A percentile compares a stretch with the other conserved stretches of the same genome.
Conservation (phyloP, 2,888 invertebrate genomes). For the Scaptomyza caliginosa region DNA sequence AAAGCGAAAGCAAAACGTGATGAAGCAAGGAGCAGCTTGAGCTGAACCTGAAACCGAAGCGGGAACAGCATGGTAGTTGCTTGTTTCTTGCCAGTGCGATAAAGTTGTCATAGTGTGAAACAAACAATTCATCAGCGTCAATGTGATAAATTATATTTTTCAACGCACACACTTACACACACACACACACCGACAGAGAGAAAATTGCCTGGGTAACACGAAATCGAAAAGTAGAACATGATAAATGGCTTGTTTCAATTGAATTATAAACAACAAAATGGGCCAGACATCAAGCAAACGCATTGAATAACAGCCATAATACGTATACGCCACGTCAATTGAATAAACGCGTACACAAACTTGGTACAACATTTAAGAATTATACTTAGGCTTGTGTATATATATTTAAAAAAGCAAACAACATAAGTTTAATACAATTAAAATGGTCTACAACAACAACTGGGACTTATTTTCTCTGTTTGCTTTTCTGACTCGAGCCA, state of each 20-base stretch:
- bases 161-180: slow-evolving; percentile 40
- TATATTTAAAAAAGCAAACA: neutral
- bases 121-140: slow-evolving; percentile 78
- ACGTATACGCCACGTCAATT: slow-evolving; percentile 41
- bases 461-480: slow-evolving; percentile 21
- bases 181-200: neutral
- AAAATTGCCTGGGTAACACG: slow-evolving; percentile 51
- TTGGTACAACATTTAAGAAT: slow-evolving; percentile 3
- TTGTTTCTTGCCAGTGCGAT: slow-evolving; percentile 49
- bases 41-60: neutral
- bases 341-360: slow-evolving; percentile 14
- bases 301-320: slow-evolving; percentile 17
- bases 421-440: slow-evolving; percentile 35
- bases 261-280: slow-evolving; percentile 69
- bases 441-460: slow-evolving; percentile 30
- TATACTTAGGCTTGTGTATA: neutral
- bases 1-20: slow-evolving; percentile 11
- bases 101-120: slow-evolving; percentile 78
- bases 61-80: neutral
- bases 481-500: slow-evolving; percentile 37
- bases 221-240: slow-evolving; percentile 63
- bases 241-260: slow-evolving; percentile 69
- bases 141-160: slow-evolving; percentile 75
- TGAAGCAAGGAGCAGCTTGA: slow-evolving; percentile 2
- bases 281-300: slow-evolving; percentile 47